phyloP scores from a whole-genome alignment of 2,113 vertebrate genomes.

The Larimichthys crocea region DNA sequence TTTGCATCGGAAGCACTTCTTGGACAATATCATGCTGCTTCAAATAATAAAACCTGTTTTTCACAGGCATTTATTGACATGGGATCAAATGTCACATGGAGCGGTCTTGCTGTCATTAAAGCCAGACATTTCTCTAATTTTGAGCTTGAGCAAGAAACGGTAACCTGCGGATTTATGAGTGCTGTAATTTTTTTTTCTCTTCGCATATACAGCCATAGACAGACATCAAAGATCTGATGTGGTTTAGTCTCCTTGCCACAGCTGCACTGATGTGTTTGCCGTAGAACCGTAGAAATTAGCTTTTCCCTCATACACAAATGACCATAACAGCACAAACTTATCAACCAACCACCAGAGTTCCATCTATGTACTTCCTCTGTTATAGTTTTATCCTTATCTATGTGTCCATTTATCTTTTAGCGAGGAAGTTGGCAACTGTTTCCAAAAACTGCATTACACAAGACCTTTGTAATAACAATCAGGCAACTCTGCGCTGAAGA shows the following conservation, averaged over 20 bases:
- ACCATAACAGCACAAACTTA: not conserved
- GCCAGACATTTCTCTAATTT: slow-evolving; percentile 39
- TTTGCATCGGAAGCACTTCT: slow-evolving; percentile 42
- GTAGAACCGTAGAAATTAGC: not conserved
- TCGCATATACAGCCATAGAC: slow-evolving; percentile 20
- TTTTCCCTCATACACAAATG: not conserved
- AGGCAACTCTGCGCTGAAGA: not conserved
- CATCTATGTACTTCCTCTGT: not conserved
- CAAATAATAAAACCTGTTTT: slow-evolving; percentile 50
- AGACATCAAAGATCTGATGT: slow-evolving; percentile 48
- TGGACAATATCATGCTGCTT: slow-evolving; percentile 23
- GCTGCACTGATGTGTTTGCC: slow-evolving; percentile 7
- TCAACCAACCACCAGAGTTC: not conserved
- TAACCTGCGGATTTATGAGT: slow-evolving; percentile 62
- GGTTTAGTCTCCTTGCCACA: slow-evolving; percentile 6
- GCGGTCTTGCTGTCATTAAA: slow-evolving; percentile 36
- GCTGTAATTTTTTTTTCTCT: not conserved
- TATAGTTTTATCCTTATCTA: not conserved
- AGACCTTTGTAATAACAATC: slow-evolving; percentile 9
- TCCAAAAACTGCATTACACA: not conserved
- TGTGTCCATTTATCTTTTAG: slow-evolving; percentile 6
- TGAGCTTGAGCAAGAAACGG: slow-evolving; percentile 28
- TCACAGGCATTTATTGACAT: slow-evolving; percentile 47
- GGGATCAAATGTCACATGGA: slow-evolving; percentile 39
- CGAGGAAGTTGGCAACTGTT: slow-evolving; percentile 16